A percentile compares a stretch with the other conserved stretches of the same genome.
These are phyloP conservation scores for Threskiornis aethiopicus DNA, from an alignment of 2,797 vertebrate genomes.

Conservation along the genomic window DNA sequence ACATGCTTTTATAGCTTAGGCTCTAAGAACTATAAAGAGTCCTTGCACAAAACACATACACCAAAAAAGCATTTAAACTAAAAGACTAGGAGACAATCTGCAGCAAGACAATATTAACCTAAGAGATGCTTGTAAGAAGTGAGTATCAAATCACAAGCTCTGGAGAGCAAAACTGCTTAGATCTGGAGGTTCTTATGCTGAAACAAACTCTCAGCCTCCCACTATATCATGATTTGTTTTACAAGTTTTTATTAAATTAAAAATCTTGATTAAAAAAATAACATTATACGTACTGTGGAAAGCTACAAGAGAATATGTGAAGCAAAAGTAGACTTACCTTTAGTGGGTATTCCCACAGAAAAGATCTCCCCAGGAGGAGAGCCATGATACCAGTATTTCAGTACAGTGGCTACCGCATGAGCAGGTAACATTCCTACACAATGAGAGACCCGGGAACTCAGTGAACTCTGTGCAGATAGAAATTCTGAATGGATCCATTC, in stretches of 20 bases:
- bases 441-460: constrained; percentile 9
- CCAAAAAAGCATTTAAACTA: not conserved
- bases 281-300: not conserved
- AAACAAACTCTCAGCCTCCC: not conserved
- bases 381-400: constrained; percentile 84
- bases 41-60: not conserved
- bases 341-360: constrained; percentile 82
- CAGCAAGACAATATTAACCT: not conserved
- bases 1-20: not conserved
- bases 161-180: not conserved
- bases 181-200: not conserved
- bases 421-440: constrained; percentile 74
- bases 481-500: constrained; percentile 83
- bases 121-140: not conserved
- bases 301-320: not conserved
- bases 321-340: constrained; percentile 75
- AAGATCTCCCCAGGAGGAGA: constrained; percentile 76
- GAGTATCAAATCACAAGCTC: not conserved
- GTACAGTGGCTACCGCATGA: constrained; percentile 76
- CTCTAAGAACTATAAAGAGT: not conserved
- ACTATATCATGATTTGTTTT: not conserved
- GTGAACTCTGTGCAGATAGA: constrained; percentile 41
- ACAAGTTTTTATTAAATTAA: not conserved
- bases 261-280: not conserved
- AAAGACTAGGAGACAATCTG: not conserved